These are phyloP conservation scores for Heteromormyrus szaboi DNA, from an alignment of 2,797 vertebrate species.

Conservation along the genomic window DNA sequence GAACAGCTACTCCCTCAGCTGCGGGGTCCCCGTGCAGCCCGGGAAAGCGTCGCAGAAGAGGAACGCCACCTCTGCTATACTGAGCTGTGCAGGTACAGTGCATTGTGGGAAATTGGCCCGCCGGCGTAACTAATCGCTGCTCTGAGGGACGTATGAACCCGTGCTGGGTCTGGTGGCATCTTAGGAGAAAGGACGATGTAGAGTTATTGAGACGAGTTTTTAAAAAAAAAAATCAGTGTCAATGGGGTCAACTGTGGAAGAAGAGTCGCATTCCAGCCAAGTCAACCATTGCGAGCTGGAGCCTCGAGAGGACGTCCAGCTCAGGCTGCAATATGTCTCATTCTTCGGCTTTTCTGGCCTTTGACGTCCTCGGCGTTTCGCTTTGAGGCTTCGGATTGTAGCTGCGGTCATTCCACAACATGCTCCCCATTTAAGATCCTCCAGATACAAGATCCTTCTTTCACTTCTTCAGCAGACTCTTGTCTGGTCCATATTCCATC, in stretches of 20 bases:
- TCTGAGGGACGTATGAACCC: neutral
- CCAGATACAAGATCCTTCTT: neutral
- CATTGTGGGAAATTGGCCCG: slow-evolving; percentile 16
- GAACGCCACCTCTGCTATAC: slow-evolving; percentile 55
- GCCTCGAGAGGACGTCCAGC: neutral
- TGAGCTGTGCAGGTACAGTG: slow-evolving; percentile 68
- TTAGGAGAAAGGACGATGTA: neutral
- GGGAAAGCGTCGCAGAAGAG: slow-evolving; percentile 65
- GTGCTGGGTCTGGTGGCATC: neutral
- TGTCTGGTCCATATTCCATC: slow-evolving; percentile 19
- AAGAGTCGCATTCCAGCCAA: neutral
- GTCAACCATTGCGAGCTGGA: neutral
- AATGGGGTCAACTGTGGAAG: neutral
- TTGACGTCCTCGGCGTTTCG: neutral
- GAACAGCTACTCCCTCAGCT: slow-evolving; percentile 86
- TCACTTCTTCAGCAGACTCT: neutral
- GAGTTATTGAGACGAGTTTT: neutral
- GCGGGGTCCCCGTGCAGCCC: slow-evolving; percentile 69
- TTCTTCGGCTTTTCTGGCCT: neutral
- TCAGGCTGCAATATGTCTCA: neutral
- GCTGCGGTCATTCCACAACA: neutral
- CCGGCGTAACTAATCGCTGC: neutral
- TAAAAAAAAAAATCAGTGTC: neutral
- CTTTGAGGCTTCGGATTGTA: neutral
- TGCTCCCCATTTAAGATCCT: neutral